Evolutionary conservation across 2,888 invertebrate species (phyloP).

Genomic region (Mystacides longicornis): DNA sequence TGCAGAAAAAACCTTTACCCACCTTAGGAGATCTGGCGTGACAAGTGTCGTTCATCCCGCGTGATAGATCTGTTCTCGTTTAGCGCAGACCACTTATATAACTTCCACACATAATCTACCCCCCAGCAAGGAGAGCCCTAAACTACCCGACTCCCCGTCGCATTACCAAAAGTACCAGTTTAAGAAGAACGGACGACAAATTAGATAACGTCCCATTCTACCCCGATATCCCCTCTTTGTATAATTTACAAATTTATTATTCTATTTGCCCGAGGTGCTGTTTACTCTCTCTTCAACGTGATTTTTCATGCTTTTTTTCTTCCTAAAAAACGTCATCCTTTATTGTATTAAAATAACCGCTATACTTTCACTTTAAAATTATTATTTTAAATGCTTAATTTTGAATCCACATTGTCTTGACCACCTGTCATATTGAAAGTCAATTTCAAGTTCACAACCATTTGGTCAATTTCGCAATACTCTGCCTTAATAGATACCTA

Average conservation of each 20-base stretch:
- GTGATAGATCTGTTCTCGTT: constrained; percentile 21
- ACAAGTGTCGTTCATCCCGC: constrained; percentile 22
- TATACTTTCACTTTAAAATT: too few species aligned
- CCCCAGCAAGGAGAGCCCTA: background rate
- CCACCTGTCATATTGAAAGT: too few species aligned
- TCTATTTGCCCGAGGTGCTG: background rate
- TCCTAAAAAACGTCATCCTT: too few species aligned
- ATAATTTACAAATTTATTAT: background rate
- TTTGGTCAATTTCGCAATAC: too few species aligned
- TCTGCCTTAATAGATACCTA: too few species aligned
- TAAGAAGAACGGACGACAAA: constrained; percentile 8
- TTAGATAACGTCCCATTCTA: constrained; percentile 3
- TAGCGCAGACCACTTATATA: background rate
- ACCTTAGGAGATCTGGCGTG: constrained; percentile 13
- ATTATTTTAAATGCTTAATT: too few species aligned
- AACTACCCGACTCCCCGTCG: constrained; percentile 2
- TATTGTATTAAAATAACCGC: too few species aligned
- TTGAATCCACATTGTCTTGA: too few species aligned
- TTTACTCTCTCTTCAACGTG: too few species aligned
- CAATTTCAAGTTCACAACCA: too few species aligned
- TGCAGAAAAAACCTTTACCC: constrained; percentile 5
- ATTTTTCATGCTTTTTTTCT: too few species aligned
- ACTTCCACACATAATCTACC: background rate
- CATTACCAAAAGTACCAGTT: constrained; percentile 9
- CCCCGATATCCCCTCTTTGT: constrained; percentile 2